These are phyloP conservation scores for Prochilodus magdalenae DNA, from an alignment of 2,113 vertebrate species.

Conservation along the genomic window DNA sequence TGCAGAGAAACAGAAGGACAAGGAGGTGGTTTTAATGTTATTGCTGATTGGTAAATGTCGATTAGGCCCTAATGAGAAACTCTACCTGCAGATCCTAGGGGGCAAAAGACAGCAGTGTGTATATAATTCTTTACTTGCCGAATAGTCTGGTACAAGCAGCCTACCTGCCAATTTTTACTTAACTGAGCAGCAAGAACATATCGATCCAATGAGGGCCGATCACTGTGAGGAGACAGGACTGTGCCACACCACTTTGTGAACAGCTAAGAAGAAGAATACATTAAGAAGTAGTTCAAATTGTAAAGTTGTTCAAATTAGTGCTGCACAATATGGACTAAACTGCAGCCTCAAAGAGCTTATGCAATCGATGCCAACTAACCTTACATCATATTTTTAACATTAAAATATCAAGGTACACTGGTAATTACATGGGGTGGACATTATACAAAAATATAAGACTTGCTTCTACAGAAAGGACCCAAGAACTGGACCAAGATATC, in stretches of 20 bases:
- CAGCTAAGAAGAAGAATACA: neutral
- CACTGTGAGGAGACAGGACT: neutral
- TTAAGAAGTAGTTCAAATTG: neutral
- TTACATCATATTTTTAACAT: neutral
- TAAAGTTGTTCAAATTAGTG: neutral
- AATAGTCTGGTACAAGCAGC: constrained; percentile 27
- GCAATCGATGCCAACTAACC: neutral
- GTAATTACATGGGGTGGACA: neutral
- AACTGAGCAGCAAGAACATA: constrained; percentile 6
- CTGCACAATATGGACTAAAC: neutral
- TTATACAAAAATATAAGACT: neutral
- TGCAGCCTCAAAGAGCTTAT: neutral
- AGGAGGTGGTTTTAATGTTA: too few relatives aligned
- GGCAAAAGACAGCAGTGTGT: neutral
- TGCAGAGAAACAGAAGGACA: too few relatives aligned
- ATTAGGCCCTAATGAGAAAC: neutral
- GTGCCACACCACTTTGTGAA: neutral
- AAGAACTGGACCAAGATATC: neutral
- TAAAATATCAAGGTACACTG: neutral
- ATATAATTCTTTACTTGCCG: neutral
- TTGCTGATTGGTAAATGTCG: too few relatives aligned
- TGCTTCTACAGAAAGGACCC: neutral
- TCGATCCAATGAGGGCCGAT: neutral
- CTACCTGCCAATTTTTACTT: constrained; percentile 29
- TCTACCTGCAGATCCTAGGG: neutral